Evolutionary conservation across 2,888 invertebrate species (phyloP).

Genomic region (Clostera curtula): DNA sequence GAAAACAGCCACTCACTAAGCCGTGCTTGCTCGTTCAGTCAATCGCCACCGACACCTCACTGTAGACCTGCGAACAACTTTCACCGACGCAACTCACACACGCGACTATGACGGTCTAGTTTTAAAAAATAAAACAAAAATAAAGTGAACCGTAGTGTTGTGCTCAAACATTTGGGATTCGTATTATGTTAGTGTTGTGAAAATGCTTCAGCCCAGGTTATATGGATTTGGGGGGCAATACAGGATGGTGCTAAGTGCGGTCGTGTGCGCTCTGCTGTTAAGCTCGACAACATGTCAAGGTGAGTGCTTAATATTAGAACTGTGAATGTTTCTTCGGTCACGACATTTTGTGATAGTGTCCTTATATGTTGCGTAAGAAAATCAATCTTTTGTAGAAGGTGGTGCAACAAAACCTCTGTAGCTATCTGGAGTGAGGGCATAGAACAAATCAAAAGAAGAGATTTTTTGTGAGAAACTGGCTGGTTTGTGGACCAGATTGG

Average conservation of each 20-base stretch:
- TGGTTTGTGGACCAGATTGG: too few relatives aligned
- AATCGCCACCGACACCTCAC: constrained; percentile 36
- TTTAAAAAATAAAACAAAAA: constrained; percentile 14
- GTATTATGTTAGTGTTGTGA: constrained; percentile 29
- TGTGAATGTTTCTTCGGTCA: constrained; percentile 12
- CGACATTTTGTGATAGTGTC: constrained; percentile 9
- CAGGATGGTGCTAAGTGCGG: constrained; percentile 32
- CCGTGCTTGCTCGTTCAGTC: constrained; percentile 42
- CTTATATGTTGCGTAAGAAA: constrained; percentile 6
- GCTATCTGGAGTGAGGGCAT: too few relatives aligned
- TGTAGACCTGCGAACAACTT: constrained; percentile 27
- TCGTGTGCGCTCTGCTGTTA: constrained; percentile 35
- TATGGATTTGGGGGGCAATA: constrained; percentile 45
- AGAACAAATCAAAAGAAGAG: too few relatives aligned
- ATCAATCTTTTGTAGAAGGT: constrained; percentile 1
- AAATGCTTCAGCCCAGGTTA: constrained; percentile 65
- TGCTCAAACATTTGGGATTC: constrained; percentile 15
- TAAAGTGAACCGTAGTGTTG: constrained; percentile 34
- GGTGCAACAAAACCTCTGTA: too few relatives aligned
- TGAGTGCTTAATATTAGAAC: constrained; percentile 29
- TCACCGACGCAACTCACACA: constrained; percentile 21
- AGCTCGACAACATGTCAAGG: constrained; percentile 58
- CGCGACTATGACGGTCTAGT: constrained; percentile 25
- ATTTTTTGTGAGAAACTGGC: too few relatives aligned
- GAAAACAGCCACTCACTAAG: constrained; percentile 31